Conservation (phyloP, 2,888 invertebrate species). For the Tetropium fuscum region DNA sequence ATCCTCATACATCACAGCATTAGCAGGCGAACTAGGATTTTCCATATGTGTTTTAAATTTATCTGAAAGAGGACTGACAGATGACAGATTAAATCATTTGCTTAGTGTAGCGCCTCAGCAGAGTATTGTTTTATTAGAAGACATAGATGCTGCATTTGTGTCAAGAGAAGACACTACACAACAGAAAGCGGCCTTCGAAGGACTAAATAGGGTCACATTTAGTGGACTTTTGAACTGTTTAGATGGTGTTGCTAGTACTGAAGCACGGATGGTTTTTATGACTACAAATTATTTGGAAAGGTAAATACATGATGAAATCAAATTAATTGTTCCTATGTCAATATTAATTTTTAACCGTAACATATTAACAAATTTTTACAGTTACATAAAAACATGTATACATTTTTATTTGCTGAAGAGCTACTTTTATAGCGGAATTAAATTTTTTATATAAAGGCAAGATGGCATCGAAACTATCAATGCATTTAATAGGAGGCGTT, state of each 20-base stretch:
- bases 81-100: slow-evolving; percentile 95
- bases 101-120: slow-evolving; percentile 93
- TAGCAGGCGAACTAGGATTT: slow-evolving; percentile 95
- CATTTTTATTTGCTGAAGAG: no score
- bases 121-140: slow-evolving; percentile 95
- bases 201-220: slow-evolving; percentile 94
- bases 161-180: slow-evolving; percentile 81
- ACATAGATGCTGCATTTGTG: slow-evolving; percentile 94
- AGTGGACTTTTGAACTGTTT: slow-evolving; percentile 97
- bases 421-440: no score
- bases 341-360: no score
- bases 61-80: slow-evolving; percentile 94
- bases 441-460: no score
- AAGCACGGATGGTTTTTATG: slow-evolving; percentile 99
- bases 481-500: no score
- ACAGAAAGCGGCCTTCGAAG: slow-evolving; percentile 89
- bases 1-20: slow-evolving; percentile 94
- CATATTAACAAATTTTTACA: no score
- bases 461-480: no score
- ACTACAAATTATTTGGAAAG: slow-evolving; percentile 98
- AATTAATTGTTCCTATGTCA: no score
- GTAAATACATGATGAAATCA: slow-evolving; percentile 63
- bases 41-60: slow-evolving; percentile 97
- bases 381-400: no score
- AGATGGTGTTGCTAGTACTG: slow-evolving; percentile 98